Base-by-base conservation (phyloP, 2,797 vertebrate species). In the Erethizon dorsatum region DNA sequence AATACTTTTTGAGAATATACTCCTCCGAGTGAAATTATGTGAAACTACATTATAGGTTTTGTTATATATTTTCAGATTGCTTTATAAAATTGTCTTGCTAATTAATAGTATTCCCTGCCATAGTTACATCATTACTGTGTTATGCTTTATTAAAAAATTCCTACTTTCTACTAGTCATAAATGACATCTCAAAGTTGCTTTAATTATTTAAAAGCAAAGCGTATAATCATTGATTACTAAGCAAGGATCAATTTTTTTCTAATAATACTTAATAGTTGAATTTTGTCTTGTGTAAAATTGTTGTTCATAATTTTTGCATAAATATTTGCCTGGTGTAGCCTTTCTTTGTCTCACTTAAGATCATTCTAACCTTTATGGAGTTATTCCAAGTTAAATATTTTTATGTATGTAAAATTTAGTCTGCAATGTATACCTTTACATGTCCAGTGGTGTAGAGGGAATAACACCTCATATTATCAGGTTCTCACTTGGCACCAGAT, bases 341-440 rank as follows among this genome's bases (percentile, higher is more conserved):
- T 84, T 96, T 57, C 69, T 59, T 91, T 86, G 33, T 37, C 37
- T 90, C 24, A 77, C 0, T 47, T 56, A 88, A 94, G 33, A 13
- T 50, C 61, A 67, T 52, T 96, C 31, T 3, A 61, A 61, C 92
- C 63, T 90, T 89, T 26, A 45, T 90, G 93, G 71, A 90, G 0
- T 95, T 77, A 85, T 86, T 95, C 88, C 89, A 92, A 77, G 47
- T 84, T 96, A 96, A 91, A 83, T 79, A 83, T 89, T 90, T 85
- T 57, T 86, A 67, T 73, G 24, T 79, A n/a, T 86, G 54, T 95
- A 77, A 79, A 88, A 75, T 85, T 47, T 75, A 59, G 33, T 79
- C 28, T 88, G 3, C 75, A 77, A 37, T 13, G 1, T 63, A 22
- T 59, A 41, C 45, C 33, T 83, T 85, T 78, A 31, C 9, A 80